Evolutionary conservation across 1,140 invertebrate genomes (phyloP).

Genomic region (Bombus pyrosoma): DNA sequence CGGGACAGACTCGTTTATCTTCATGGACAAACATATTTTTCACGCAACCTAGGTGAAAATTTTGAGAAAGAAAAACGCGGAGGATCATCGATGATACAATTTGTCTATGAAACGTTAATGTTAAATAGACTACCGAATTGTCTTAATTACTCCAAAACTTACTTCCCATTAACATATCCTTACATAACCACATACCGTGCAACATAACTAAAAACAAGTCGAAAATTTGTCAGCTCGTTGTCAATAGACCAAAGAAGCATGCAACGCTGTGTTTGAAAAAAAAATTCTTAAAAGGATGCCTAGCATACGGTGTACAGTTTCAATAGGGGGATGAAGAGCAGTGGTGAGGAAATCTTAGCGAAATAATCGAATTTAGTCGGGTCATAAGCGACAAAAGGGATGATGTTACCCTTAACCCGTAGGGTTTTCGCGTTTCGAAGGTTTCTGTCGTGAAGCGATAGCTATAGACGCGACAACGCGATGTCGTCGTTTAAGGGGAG

Average conservation of each 20-base stretch:
- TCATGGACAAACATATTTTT: too few relatives aligned
- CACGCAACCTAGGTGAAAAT: not conserved
- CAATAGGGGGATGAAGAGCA: not conserved
- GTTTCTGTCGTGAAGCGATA: slow-evolving; percentile 31
- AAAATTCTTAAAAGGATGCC: slow-evolving; percentile 8
- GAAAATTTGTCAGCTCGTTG: not conserved
- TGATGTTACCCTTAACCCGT: slow-evolving; percentile 33
- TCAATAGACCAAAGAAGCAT: not conserved
- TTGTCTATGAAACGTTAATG: not conserved
- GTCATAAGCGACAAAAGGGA: slow-evolving; percentile 39
- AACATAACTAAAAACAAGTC: not conserved
- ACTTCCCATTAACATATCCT: not conserved
- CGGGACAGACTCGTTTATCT: too few relatives aligned
- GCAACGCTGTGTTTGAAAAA: not conserved
- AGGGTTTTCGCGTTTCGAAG: slow-evolving; percentile 43
- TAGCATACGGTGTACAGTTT: slow-evolving; percentile 27
- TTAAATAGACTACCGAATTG: not conserved
- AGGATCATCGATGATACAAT: not conserved
- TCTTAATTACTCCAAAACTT: too few relatives aligned
- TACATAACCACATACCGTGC: not conserved
- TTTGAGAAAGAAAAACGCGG: not conserved
- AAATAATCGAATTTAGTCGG: slow-evolving; percentile 48
- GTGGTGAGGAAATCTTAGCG: slow-evolving; percentile 30
- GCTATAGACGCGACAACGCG: not conserved
- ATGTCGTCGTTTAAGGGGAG: not conserved